Evolutionary conservation across 2,113 vertebrate genomes (phyloP).

Genomic region (Lepisosteus oculatus): DNA sequence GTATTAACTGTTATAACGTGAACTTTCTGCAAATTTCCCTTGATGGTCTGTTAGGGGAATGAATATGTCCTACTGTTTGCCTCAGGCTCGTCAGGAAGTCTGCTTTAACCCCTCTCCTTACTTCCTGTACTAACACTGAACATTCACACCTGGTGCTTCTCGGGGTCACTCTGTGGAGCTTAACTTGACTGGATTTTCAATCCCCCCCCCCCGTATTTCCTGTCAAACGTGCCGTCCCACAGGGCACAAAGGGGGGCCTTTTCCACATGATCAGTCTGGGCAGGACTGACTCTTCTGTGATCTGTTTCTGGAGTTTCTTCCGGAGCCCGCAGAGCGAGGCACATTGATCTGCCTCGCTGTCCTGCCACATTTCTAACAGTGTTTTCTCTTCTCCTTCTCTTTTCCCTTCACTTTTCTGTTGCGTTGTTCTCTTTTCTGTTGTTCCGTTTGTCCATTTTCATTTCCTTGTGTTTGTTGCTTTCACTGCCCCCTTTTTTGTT

Average conservation of each 20-base stretch:
- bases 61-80: not conserved
- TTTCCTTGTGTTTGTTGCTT: conserved; percentile 82
- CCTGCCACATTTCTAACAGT: conserved; percentile 73
- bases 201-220: too few species aligned
- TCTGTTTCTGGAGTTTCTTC: not conserved
- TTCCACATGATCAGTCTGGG: too few species aligned
- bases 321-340: not conserved
- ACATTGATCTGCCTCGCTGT: conserved; percentile 13
- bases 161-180: too few species aligned
- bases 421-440: conserved; percentile 17
- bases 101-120: not conserved
- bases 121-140: conserved; percentile 19
- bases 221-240: too few species aligned
- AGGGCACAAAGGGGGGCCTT: too few species aligned
- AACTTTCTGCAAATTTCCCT: not conserved
- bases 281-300: not conserved
- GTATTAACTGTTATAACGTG: not conserved
- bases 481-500: conserved; percentile 80
- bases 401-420: conserved; percentile 11
- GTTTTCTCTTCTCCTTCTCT: conserved; percentile 78
- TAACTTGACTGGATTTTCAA: too few species aligned
- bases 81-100: not conserved
- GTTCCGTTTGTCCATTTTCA: not conserved
- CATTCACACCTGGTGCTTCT: not conserved
- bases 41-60: not conserved